A percentile compares a stretch with the other conserved stretches of the same genome.
Evolutionary conservation across 2,797 vertebrate species (phyloP).

Genomic region (Cirrhinus molitorella): DNA sequence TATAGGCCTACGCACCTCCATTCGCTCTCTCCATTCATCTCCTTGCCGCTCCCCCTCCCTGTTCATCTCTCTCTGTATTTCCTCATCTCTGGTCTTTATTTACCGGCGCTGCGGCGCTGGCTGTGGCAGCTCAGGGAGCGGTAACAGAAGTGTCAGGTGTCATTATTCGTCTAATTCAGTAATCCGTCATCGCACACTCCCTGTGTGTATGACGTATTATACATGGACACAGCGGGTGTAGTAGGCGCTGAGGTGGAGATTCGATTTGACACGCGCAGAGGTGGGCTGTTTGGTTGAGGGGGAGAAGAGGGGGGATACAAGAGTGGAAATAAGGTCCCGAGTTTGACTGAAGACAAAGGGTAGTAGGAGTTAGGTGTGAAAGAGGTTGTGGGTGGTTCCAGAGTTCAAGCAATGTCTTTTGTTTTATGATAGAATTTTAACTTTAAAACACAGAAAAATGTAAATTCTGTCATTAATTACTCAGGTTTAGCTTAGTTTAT

Average conservation of each 20-base stretch:
- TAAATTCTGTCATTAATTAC: not conserved
- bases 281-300: slow-evolving; percentile 69
- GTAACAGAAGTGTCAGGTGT: slow-evolving; percentile 90
- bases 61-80: slow-evolving; percentile 61
- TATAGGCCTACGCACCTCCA: slow-evolving; percentile 43
- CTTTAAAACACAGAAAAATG: not conserved
- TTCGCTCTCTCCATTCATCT: slow-evolving; percentile 52
- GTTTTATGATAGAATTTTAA: not conserved
- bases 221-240: slow-evolving; percentile 82
- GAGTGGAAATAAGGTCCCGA: slow-evolving; percentile 56
- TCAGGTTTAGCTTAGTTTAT: no score
- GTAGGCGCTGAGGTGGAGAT: slow-evolving; percentile 80
- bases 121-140: slow-evolving; percentile 84
- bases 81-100: slow-evolving; percentile 78
- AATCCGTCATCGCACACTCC: slow-evolving; percentile 84
- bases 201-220: slow-evolving; percentile 80
- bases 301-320: slow-evolving; percentile 61
- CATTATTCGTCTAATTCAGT: slow-evolving; percentile 87
- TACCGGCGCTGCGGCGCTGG: slow-evolving; percentile 74
- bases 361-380: slow-evolving; percentile 48
- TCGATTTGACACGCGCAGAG: slow-evolving; percentile 83
- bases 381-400: slow-evolving; percentile 4
- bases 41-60: slow-evolving; percentile 46
- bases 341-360: slow-evolving; percentile 65
- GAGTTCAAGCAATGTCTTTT: not conserved